Evolutionary conservation across 1,140 invertebrate genomes (phyloP).

Genomic region (Drosophila seguyi): DNA sequence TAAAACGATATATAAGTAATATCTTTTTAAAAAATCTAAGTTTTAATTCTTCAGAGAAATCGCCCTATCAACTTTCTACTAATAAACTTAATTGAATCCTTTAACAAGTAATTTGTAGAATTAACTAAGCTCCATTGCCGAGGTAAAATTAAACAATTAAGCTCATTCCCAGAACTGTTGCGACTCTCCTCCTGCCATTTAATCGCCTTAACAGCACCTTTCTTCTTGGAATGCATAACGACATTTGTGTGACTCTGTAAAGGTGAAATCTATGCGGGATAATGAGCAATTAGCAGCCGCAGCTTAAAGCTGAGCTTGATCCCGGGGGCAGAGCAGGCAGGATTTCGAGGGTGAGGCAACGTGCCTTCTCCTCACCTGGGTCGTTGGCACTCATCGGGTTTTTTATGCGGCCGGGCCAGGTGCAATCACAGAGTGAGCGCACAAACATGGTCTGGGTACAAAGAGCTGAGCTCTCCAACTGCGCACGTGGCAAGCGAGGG

Average conservation of each 20-base stretch:
- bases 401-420: slow-evolving; percentile 55
- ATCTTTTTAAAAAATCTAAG: too few species aligned
- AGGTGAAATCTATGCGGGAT: slow-evolving; percentile 22
- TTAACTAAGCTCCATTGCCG: not conserved
- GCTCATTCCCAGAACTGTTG: not conserved
- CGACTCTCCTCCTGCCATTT: slow-evolving; percentile 7
- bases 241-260: slow-evolving; percentile 22
- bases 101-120: not conserved
- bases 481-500: slow-evolving; percentile 25
- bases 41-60: not conserved
- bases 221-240: slow-evolving; percentile 13
- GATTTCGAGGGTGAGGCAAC: not conserved
- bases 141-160: slow-evolving; percentile 9
- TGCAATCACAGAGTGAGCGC: slow-evolving; percentile 65
- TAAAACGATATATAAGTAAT: not conserved
- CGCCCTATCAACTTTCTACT: not conserved
- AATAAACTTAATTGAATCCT: too few species aligned
- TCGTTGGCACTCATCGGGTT: slow-evolving; percentile 43
- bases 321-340: slow-evolving; percentile 1
- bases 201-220: not conserved
- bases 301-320: slow-evolving; percentile 26
- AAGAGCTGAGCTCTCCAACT: slow-evolving; percentile 36
- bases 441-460: slow-evolving; percentile 43
- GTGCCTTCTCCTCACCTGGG: slow-evolving; percentile 25
- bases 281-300: slow-evolving; percentile 53